phyloP scores from a whole-genome alignment of 2,888 invertebrate genomes.

The Amblyteles armatorius region DNA sequence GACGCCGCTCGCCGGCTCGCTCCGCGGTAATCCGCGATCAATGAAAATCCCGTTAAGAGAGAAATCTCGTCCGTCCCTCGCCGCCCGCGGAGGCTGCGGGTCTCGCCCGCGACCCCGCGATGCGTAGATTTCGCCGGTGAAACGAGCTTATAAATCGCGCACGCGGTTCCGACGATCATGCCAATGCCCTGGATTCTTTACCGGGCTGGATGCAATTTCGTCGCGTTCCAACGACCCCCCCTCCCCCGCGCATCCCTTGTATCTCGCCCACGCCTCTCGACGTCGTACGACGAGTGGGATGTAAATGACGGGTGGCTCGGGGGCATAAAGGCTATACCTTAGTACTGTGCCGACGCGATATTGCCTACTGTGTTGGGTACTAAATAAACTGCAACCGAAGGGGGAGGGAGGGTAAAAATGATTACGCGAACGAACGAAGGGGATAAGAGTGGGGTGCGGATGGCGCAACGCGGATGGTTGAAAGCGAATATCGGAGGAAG shows the following conservation, averaged over 20 bases:
- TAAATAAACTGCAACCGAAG: not conserved
- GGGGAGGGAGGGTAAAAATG: not conserved
- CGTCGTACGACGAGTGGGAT: slow-evolving; percentile 28
- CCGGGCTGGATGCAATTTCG: slow-evolving; percentile 15
- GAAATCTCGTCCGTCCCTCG: slow-evolving; percentile 1
- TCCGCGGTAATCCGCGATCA: slow-evolving; percentile 30
- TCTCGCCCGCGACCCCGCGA: not conserved
- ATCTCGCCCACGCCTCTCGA: not conserved
- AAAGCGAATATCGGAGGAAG: not conserved
- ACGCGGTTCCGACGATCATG: not conserved
- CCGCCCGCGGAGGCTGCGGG: not conserved
- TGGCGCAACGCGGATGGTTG: not conserved
- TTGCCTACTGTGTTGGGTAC: slow-evolving; percentile 9
- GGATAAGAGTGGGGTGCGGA: not conserved
- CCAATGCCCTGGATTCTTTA: slow-evolving; percentile 19
- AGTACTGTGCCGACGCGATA: not conserved
- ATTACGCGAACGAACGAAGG: not conserved
- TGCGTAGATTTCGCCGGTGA: not conserved
- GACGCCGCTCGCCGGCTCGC: not conserved
- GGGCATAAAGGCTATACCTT: not conserved
- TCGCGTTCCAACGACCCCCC: not conserved
- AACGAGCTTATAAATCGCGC: not conserved
- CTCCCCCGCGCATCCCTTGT: not conserved
- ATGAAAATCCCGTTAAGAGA: slow-evolving; percentile 39
- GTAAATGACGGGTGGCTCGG: slow-evolving; percentile 30